Percentiles rank a stretch among this genome's conserved stretches.
Evolutionary conservation across 2,888 invertebrate species (phyloP).

Genomic region (Protophormia terraenovae): DNA sequence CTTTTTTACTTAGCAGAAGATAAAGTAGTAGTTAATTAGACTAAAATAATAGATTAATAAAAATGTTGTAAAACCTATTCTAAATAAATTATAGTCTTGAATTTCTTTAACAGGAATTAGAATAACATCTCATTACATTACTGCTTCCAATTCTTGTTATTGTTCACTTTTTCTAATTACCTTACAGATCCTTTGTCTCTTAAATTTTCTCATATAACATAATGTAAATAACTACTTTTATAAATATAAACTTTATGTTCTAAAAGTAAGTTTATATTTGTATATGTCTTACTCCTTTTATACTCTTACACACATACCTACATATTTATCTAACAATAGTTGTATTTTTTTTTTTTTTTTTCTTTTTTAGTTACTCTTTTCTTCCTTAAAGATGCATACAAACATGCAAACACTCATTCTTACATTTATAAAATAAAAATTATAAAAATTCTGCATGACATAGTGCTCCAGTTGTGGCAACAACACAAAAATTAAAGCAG

Average conservation of each 20-base stretch:
- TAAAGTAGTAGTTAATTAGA: too few species aligned
- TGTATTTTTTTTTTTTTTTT: not conserved
- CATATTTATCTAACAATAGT: constrained; percentile 19
- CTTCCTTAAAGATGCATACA: constrained; percentile 41
- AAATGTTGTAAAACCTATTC: too few species aligned
- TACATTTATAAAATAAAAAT: not conserved
- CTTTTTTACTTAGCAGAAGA: too few species aligned
- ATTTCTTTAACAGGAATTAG: too few species aligned
- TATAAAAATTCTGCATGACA: constrained; percentile 53
- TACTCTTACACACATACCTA: not conserved
- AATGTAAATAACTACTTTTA: not conserved
- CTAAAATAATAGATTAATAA: too few species aligned
- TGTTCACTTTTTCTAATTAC: too few species aligned
- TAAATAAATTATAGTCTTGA: too few species aligned
- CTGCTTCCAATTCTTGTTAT: too few species aligned
- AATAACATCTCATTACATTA: too few species aligned
- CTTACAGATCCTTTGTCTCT: not conserved
- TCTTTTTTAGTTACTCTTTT: not conserved
- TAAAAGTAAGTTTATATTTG: not conserved
- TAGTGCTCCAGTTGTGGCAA: constrained; percentile 56
- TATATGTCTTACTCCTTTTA: not conserved
- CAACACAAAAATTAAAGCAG: constrained; percentile 35
- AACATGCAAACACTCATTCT: not conserved
- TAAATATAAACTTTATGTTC: not conserved
- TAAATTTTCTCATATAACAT: not conserved